A percentile compares a stretch with the other conserved stretches of the same genome.
phyloP scores from a whole-genome alignment of 1,140 invertebrate genomes.

The Papilio polyxenes region DNA sequence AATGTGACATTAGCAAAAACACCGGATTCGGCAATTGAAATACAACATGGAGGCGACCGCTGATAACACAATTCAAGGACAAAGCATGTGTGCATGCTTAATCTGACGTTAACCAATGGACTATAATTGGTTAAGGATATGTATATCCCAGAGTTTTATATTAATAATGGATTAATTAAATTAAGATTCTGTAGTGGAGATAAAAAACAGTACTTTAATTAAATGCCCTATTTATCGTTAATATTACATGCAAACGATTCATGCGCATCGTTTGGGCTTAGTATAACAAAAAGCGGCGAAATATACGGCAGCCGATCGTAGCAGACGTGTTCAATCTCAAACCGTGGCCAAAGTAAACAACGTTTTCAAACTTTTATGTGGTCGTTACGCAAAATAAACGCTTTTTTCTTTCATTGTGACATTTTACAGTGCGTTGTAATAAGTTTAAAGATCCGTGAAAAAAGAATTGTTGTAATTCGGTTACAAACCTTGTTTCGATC shows the following conservation, averaged over 20 bases:
- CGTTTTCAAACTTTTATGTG: slow-evolving; percentile 21
- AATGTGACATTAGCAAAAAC: neutral
- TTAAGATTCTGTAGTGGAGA: neutral
- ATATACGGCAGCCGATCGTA: neutral
- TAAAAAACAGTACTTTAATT: neutral
- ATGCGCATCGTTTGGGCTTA: neutral
- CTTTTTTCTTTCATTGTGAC: slow-evolving; percentile 9
- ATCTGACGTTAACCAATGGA: neutral
- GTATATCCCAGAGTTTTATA: no score
- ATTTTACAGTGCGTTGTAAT: neutral
- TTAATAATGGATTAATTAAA: no score
- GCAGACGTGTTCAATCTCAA: slow-evolving; percentile 24
- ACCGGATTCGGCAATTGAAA: neutral
- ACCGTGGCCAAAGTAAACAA: slow-evolving; percentile 15
- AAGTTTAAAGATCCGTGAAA: slow-evolving; percentile 7
- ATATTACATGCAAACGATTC: neutral
- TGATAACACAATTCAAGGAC: neutral
- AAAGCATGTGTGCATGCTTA: neutral
- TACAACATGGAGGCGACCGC: neutral
- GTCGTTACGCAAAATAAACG: slow-evolving; percentile 6
- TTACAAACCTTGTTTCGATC: neutral
- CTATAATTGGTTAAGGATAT: no score
- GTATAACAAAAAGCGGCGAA: neutral
- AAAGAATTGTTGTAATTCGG: neutral
- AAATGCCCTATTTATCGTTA: neutral